Base-by-base conservation (phyloP, 2,888 invertebrate species). In the Epinotia demarniana region DNA sequence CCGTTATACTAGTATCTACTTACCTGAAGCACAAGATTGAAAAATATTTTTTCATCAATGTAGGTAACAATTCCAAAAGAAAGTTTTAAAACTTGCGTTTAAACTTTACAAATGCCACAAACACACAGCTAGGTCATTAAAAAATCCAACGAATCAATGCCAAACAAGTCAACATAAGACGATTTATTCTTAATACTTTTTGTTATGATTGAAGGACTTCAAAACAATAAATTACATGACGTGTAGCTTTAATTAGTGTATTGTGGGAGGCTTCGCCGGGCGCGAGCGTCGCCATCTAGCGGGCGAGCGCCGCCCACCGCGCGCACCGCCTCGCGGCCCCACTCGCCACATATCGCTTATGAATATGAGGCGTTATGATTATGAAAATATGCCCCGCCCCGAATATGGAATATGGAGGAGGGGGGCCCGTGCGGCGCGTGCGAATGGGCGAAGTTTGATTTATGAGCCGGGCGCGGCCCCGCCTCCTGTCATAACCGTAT, bases 401-500 rank as follows among this genome's bases (percentile, higher is more conserved):
- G 91, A 92, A 94, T 94, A 94, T 94, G 92, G 94, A 94, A 92
- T 94, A 94, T 94, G 95, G 95, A 95, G 95, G 95, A 92, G 95
- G 95, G 95, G 94, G 95, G 92, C 91, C 91, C 87, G 90, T 89
- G 94, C 92, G 93, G 93, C 95, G 95, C 95, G 95, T 95, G 95
- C 94, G 94, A 94, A 94, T 93, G 94, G 94, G 92, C 93, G 92
- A 94, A 93, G 95, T 95, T 95, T 95, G 95, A 95, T 95, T 95
- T 95, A 95, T 95, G 95, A 96, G 95, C 92, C 91, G 89, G 89
- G 92, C 92, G 90, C 91, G 94, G 94, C 95, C 88, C 95, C 95
- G 95, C 95, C 96, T 88, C 95, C 95, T 95, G 95, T 96, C 95
- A 96, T 96, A 96, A 96, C 95, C 94, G 95, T 89, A 88, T 92